phyloP scores from a whole-genome alignment of 2,797 vertebrate species.

The Geotria australis region DNA sequence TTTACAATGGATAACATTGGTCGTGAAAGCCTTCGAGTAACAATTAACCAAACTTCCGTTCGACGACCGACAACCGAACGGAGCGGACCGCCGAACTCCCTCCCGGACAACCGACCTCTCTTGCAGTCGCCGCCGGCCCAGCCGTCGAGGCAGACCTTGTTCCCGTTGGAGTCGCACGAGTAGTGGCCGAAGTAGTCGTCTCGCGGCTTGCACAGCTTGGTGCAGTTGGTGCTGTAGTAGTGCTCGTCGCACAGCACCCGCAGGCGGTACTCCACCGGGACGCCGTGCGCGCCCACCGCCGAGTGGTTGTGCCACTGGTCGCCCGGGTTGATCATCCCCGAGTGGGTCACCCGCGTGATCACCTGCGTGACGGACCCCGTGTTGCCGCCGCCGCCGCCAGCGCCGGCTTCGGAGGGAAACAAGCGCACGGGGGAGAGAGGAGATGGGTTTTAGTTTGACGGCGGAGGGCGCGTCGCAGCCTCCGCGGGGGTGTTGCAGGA shows the following conservation, averaged over 20 bases:
- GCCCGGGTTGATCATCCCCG: conserved; percentile 54
- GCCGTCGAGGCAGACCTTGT: conserved; percentile 29
- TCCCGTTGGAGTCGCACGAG: conserved; percentile 16
- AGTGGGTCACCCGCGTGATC: conserved; percentile 39
- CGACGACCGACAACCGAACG: too few relatives aligned
- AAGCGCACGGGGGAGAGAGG: too few relatives aligned
- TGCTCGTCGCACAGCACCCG: conserved; percentile 24
- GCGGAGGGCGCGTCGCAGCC: too few relatives aligned
- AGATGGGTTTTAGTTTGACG: too few relatives aligned
- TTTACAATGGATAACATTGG: too few relatives aligned
- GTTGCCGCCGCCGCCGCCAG: too few relatives aligned
- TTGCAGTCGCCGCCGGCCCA: conserved; percentile 23
- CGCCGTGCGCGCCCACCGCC: conserved; percentile 14
- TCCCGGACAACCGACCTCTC: conserved; percentile 9
- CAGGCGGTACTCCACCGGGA: conserved; percentile 15
- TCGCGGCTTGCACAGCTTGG: conserved; percentile 21
- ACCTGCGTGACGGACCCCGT: conserved; percentile 8
- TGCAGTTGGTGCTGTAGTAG: conserved; percentile 28
- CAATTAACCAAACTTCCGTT: too few relatives aligned
- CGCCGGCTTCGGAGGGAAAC: too few relatives aligned
- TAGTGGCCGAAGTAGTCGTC: conserved; percentile 34
- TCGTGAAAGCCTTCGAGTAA: too few relatives aligned
- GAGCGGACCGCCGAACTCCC: too few relatives aligned
- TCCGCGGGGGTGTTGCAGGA: too few relatives aligned
- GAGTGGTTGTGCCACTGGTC: conserved; percentile 35